Evolutionary conservation across 2,888 invertebrate genomes (phyloP).

Genomic region (Sinelater perroti): DNA sequence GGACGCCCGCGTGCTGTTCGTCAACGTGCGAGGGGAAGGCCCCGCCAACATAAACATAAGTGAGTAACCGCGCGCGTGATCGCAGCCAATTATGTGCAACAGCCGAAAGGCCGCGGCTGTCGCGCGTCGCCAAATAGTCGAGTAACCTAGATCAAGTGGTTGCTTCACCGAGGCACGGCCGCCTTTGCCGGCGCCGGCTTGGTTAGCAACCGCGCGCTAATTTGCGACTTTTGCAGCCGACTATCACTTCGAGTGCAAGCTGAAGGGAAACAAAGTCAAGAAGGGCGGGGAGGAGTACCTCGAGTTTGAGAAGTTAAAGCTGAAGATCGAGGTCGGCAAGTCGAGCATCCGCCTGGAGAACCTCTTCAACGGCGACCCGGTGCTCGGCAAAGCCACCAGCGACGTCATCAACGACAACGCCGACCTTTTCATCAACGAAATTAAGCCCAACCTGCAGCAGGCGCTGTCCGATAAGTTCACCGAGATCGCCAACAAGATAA

Average conservation of each 20-base stretch:
- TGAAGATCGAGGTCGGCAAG: slow-evolving; percentile 68
- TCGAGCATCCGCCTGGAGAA: slow-evolving; percentile 71
- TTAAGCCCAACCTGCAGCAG: slow-evolving; percentile 71
- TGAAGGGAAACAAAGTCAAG: slow-evolving; percentile 69
- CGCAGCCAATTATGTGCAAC: background rate
- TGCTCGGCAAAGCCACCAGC: slow-evolving; percentile 72
- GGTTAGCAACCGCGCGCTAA: background rate
- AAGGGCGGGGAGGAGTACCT: slow-evolving; percentile 68
- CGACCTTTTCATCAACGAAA: slow-evolving; percentile 72
- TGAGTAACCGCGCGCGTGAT: no score
- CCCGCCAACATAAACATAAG: slow-evolving; percentile 73
- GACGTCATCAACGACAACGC: slow-evolving; percentile 74
- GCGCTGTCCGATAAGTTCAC: slow-evolving; percentile 73
- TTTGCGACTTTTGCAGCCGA: slow-evolving; percentile 61
- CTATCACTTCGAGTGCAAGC: slow-evolving; percentile 70
- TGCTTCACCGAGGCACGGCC: background rate
- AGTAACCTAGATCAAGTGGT: slow-evolving; percentile 9
- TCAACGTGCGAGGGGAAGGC: slow-evolving; percentile 71
- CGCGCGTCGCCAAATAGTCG: no score
- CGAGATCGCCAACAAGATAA: slow-evolving; percentile 75
- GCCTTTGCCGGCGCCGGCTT: background rate
- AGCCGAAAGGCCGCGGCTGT: background rate
- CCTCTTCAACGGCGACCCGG: slow-evolving; percentile 72
- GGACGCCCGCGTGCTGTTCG: slow-evolving; percentile 70
- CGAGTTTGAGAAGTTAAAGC: slow-evolving; percentile 70